A percentile compares a stretch with the other conserved stretches of the same genome.
Conservation (phyloP, 2,888 invertebrate species). For the Rhagonycha fulva region DNA sequence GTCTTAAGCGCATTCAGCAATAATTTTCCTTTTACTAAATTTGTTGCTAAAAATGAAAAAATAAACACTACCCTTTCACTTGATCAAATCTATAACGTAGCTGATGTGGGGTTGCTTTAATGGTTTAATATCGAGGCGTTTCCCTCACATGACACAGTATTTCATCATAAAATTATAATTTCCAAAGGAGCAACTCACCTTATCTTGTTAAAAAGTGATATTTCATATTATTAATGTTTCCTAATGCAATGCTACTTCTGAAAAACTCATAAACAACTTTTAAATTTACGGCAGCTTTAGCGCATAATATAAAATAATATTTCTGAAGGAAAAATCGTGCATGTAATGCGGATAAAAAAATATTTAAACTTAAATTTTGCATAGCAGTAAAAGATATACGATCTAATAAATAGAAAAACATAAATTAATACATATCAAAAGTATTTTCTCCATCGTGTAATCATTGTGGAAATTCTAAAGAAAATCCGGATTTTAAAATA, state of each 20-base stretch:
- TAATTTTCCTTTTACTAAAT: background rate
- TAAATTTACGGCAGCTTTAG: background rate
- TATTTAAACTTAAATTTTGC: background rate
- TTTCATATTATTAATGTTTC: background rate
- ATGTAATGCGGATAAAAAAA: background rate
- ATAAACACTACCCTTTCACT: background rate
- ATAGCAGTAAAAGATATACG: background rate
- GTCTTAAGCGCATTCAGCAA: background rate
- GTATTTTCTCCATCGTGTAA: too few species aligned
- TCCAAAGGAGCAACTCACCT: background rate
- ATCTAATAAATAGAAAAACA: background rate
- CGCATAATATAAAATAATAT: background rate
- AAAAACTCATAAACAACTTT: background rate
- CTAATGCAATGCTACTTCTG: background rate
- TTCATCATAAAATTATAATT: background rate
- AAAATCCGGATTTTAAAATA: too few species aligned
- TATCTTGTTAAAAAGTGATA: background rate
- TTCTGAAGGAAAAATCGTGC: background rate
- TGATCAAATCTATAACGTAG: background rate
- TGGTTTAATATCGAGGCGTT: background rate
- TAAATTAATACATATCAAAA: background rate
- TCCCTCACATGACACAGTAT: background rate
- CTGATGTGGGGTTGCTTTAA: background rate
- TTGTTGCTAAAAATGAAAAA: background rate
- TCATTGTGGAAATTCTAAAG: too few species aligned